Evolutionary conservation across 1,140 invertebrate species (phyloP), one percentile per base, ranked within the genome.

Genomic region (Melitaea cinxia): DNA sequence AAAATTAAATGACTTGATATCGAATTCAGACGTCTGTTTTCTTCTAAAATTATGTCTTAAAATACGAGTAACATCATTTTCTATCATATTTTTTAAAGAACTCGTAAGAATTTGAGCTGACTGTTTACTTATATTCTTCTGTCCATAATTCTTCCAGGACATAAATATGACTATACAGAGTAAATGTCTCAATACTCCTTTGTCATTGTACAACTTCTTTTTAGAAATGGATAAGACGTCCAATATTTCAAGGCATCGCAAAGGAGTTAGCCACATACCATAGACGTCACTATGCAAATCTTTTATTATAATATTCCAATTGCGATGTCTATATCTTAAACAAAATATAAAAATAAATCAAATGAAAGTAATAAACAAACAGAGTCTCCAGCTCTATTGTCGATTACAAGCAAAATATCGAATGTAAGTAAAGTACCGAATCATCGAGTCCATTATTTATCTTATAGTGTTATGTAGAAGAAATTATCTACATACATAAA

Each of bases 301-400:
- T 67, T 75, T 84, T 10, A 87, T 26, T 50, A 87, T 87, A 68
- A 87, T 82, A 52, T 80, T 83, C 87, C 85, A 89, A n/a, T 80
- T 79, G 0, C 87, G 75, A 55, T 89, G 85, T 64, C 75, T 81
- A 45, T 72, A 85, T 71, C 85, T 89, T 64, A n/a, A 56, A 65
- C 2, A 35, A 26, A 15, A 47, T 45, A 39, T 6, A 1, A 45
- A 42, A 28, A 17, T 4, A 42, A 1, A 53, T 33, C 15, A n/a
- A n/a, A n/a, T n/a, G n/a, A n/a, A n/a, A n/a, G n/a, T n/a, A n/a
- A n/a, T n/a, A n/a, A n/a, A n/a, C n/a, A n/a, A n/a, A n/a, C n/a
- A n/a, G n/a, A n/a, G n/a, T n/a, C n/a, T n/a, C n/a, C n/a, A n/a
- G n/a, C n/a, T n/a, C n/a, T n/a, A n/a, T n/a, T n/a, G n/a, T n/a